Evolutionary conservation across 2,113 vertebrate genomes (phyloP).

Genomic region (Microcebus jonahi): DNA sequence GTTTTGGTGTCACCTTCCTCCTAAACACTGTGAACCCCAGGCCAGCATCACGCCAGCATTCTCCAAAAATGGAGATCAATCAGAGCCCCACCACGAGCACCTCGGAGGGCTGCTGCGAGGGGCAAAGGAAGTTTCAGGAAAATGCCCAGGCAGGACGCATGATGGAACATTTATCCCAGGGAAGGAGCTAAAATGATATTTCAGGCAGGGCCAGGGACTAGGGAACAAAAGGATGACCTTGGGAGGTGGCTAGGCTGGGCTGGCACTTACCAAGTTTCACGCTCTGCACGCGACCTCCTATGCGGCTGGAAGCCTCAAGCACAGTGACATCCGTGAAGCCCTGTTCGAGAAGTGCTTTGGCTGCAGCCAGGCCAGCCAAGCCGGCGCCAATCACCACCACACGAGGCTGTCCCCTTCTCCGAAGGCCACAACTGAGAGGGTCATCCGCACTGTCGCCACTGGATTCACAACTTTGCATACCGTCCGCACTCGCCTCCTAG

Average conservation of each 20-base stretch:
- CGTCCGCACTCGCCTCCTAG: conserved; percentile 96
- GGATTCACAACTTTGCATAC: conserved; percentile 99
- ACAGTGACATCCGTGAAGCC: conserved; percentile 98
- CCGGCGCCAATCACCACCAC: conserved; percentile 98
- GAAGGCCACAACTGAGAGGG: conserved; percentile 96
- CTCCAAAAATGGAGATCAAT: not conserved
- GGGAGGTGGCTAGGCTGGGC: not conserved
- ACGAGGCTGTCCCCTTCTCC: conserved; percentile 96
- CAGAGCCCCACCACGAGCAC: not conserved
- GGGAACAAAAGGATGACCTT: not conserved
- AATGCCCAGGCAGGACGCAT: not conserved
- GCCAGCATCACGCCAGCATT: not conserved
- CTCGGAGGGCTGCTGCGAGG: not conserved
- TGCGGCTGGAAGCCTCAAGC: conserved; percentile 95
- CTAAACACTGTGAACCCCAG: not conserved
- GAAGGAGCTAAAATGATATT: not conserved
- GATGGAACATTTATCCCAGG: not conserved
- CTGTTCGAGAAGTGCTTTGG: conserved; percentile 93
- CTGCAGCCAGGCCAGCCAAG: conserved; percentile 95
- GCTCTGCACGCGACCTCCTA: conserved; percentile 97
- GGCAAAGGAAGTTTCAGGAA: conserved; percentile 27
- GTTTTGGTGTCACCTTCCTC: not conserved
- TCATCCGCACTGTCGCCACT: conserved; percentile 99
- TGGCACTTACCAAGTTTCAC: conserved; percentile 92
- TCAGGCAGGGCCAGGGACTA: not conserved